Conservation (phyloP, 1,140 invertebrate genomes). For the Cheumatopsyche charites region DNA sequence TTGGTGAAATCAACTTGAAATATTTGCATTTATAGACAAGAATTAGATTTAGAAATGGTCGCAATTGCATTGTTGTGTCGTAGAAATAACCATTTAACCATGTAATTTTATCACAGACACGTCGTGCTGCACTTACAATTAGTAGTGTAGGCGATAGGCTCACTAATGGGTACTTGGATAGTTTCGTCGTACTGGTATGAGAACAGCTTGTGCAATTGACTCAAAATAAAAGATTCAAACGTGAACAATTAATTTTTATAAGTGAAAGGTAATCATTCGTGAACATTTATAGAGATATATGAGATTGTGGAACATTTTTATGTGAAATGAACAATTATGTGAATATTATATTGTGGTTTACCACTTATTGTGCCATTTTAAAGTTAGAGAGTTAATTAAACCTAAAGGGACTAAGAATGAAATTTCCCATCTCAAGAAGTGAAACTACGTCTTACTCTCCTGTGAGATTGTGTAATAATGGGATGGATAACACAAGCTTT, state of each 20-base stretch:
- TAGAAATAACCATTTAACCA: conserved; percentile 35
- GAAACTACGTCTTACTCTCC: conserved; percentile 31
- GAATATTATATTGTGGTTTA: conserved; percentile 44
- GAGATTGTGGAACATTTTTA: conserved; percentile 30
- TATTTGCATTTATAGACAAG: conserved; percentile 34
- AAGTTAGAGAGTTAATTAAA: conserved; percentile 42
- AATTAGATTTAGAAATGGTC: conserved; percentile 32
- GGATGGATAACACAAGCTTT: conserved; percentile 49
- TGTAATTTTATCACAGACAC: conserved; percentile 34
- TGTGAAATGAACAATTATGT: conserved; percentile 35
- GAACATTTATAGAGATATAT: conserved; percentile 32
- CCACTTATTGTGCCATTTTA: conserved; percentile 49
- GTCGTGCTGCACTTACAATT: conserved; percentile 33
- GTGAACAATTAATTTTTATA: conserved; percentile 26
- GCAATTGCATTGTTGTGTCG: conserved; percentile 28
- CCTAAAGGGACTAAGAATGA: conserved; percentile 31
- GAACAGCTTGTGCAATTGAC: conserved; percentile 34
- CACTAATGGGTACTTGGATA: conserved; percentile 31
- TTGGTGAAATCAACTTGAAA: conserved; percentile 28
- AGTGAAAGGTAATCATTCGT: conserved; percentile 22
- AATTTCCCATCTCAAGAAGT: conserved; percentile 30
- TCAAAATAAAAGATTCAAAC: background rate
- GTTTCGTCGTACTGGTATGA: conserved; percentile 33
- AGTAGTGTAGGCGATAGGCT: conserved; percentile 34
- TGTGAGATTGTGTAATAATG: conserved; percentile 20